Conservation (phyloP, 2,113 vertebrate genomes). For the Heteronetta atricapilla region DNA sequence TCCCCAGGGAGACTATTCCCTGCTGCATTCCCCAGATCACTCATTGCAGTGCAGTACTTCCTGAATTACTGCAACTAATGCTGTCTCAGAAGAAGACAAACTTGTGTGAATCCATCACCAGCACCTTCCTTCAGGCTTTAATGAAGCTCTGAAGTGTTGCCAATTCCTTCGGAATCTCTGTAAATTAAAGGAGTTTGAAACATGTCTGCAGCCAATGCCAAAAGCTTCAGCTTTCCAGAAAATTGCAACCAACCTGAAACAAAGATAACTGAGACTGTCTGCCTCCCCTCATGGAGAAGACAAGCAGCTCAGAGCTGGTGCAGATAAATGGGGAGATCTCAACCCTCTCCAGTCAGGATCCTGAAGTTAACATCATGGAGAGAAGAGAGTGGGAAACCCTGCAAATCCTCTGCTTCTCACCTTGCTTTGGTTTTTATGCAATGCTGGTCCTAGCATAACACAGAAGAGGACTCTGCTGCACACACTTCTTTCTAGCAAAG, state of each 20-base stretch:
- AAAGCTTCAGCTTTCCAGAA: neutral
- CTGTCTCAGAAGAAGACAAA: neutral
- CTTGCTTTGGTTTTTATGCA: neutral
- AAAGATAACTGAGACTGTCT: neutral
- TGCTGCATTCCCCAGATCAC: neutral
- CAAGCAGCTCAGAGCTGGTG: neutral
- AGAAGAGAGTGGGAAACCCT: neutral
- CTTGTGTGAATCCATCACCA: neutral
- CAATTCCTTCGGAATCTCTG: neutral
- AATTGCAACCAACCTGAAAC: neutral
- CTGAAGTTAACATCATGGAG: neutral
- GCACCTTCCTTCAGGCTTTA: neutral
- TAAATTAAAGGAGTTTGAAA: neutral
- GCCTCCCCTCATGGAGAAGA: neutral
- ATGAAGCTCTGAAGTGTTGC: neutral
- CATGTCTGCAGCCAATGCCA: neutral
- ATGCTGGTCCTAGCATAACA: accelerated
- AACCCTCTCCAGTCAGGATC: neutral
- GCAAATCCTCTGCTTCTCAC: neutral
- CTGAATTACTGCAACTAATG: neutral
- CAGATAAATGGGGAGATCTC: accelerated
- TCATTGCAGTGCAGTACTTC: neutral
- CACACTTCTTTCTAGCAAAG: neutral
- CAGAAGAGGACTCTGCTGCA: neutral
- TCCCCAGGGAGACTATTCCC: neutral